Base-by-base conservation (phyloP, 2,888 invertebrate species). In the Aphodius sticticus region DNA sequence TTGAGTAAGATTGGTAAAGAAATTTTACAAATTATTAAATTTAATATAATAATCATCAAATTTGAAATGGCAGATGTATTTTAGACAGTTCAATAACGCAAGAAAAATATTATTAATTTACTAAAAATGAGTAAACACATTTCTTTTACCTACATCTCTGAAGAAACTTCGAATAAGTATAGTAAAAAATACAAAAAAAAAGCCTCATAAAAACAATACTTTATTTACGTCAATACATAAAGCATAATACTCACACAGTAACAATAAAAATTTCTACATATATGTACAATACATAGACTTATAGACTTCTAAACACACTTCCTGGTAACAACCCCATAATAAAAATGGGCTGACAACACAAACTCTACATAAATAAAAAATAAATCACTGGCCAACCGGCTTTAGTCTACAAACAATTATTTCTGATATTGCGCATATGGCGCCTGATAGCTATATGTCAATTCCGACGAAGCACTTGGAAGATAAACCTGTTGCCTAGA, bases 401-500 rank as follows among this genome's bases (percentile, higher is more conserved):
- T 53, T 53, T 53, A 53, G 53, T 53, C 53, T 12, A 12, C 53
- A 53, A 53, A 9, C 53, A 53, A 2, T 53, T 53, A 53, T 12
- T 53, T 53, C 53, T 53, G 53, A 5, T 53, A 53, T 53, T 53
- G 53, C 7, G 53, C 53, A 53, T 53, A 53, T 53, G 74, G 74
- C 6, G 35, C 35, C n/a, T 26, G 74, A 12, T n/a, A 37, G 6
- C 36, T n/a, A 74, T 74, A 74, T 36, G 74, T 6, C n/a, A 74
- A 74, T 12, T 74, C 74, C 9, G 74, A 74, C 6, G 76, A 36
- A 16, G 16, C 76, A 76, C 14, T 69, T 16, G 26, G n/a, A 26
- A 76, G 6, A 69, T 76, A 76, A 76, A 70, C 16, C 9, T 69
- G 70, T 15, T 70, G 69, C 69, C 70, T 36, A 6, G 77, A 12